These are phyloP conservation scores for Pomacea maculata DNA, from an alignment of 1,140 invertebrate genomes.

Conservation along the genomic window DNA sequence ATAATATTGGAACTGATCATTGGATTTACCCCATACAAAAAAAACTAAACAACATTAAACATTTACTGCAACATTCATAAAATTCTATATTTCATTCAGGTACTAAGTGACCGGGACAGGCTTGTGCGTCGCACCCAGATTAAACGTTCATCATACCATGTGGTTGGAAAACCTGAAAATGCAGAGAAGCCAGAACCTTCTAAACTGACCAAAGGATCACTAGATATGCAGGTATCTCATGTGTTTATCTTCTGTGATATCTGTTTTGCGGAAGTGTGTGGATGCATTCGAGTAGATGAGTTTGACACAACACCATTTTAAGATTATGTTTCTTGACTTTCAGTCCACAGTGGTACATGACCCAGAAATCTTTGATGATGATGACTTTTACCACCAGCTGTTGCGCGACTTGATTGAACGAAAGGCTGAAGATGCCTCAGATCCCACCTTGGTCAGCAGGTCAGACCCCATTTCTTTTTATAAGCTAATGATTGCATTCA, in stretches of 20 bases:
- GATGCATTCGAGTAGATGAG: neutral
- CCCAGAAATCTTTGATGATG: constrained; percentile 93
- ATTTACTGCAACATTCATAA: too few relatives aligned
- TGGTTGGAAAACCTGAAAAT: constrained; percentile 70
- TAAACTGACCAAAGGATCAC: neutral
- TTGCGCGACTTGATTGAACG: constrained; percentile 91
- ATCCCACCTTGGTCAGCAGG: constrained; percentile 73
- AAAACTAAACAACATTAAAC: too few relatives aligned
- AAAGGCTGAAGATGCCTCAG: constrained; percentile 82
- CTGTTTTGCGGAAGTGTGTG: too few relatives aligned
- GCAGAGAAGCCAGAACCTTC: constrained; percentile 25
- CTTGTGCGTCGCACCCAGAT: constrained; percentile 83
- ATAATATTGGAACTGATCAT: too few relatives aligned
- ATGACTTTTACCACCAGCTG: constrained; percentile 95
- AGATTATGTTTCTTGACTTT: neutral
- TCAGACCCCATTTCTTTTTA: constrained; percentile 66
- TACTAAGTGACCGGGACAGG: constrained; percentile 80
- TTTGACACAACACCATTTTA: neutral
- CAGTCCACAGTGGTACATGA: constrained; percentile 73
- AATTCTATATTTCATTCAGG: constrained; percentile 52
- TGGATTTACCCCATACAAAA: too few relatives aligned
- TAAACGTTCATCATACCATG: constrained; percentile 78
- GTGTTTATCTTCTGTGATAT: neutral
- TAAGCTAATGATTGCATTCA: too few relatives aligned
- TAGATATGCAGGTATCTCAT: neutral